A percentile compares a stretch with the other conserved stretches of the same genome.
Conservation (phyloP, 1,140 invertebrate genomes). For the Thaumatotibia leucotreta region DNA sequence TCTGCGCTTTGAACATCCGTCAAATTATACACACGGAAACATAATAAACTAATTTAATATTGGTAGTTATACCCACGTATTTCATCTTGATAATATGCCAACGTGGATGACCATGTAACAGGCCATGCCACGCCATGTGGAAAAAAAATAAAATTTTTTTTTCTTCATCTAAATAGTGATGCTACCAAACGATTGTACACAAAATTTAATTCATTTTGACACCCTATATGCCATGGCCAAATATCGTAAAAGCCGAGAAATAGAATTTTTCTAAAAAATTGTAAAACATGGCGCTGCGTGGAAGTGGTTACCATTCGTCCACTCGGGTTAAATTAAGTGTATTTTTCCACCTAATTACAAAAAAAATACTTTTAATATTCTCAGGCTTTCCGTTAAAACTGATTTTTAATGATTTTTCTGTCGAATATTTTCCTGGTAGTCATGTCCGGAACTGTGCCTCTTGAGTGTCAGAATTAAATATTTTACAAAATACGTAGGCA, state of each 20-base stretch:
- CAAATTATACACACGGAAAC: neutral
- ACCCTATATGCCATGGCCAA: neutral
- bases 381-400: too few species aligned
- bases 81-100: neutral
- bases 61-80: neutral
- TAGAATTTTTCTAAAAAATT: neutral
- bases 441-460: too few species aligned
- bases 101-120: neutral
- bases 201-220: neutral
- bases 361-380: too few species aligned
- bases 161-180: neutral
- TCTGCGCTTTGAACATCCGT: neutral
- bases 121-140: neutral
- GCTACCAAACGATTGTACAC: neutral
- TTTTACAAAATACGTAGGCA: too few species aligned
- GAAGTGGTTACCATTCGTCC: too few species aligned
- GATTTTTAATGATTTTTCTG: too few species aligned
- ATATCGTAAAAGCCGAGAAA: neutral
- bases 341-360: too few species aligned
- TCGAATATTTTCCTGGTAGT: too few species aligned
- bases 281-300: neutral
- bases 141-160: neutral
- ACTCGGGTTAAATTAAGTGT: too few species aligned
- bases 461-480: too few species aligned
- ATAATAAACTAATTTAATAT: neutral